These are phyloP conservation scores for Grallaria varia DNA, from an alignment of 2,113 vertebrate species.

Conservation along the genomic window DNA sequence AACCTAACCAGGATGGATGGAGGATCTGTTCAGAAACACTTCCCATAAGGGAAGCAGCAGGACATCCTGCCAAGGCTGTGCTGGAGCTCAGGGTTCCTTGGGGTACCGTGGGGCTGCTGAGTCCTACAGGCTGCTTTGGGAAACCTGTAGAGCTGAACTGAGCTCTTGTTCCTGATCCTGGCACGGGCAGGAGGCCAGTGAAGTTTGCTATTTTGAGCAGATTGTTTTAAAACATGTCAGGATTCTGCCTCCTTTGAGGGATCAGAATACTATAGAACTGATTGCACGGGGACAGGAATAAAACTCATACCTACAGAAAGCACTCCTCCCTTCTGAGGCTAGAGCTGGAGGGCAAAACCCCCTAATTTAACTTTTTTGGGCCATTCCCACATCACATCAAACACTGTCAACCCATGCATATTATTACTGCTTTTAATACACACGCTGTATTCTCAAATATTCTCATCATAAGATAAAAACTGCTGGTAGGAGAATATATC, in stretches of 20 bases:
- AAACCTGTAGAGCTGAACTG: constrained; percentile 41
- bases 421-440: constrained; percentile 30
- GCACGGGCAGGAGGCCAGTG: constrained; percentile 39
- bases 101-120: constrained; percentile 1
- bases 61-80: constrained; percentile 17
- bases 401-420: neutral
- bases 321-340: neutral
- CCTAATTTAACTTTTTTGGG: neutral
- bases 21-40: neutral
- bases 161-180: constrained; percentile 25
- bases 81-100: constrained; percentile 6
- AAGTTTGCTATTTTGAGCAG: constrained; percentile 47
- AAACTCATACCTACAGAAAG: neutral
- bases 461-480: constrained; percentile 36
- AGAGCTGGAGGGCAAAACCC: neutral
- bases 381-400: neutral
- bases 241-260: neutral
- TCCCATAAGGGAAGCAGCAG: neutral
- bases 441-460: neutral
- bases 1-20: neutral
- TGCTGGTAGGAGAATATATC: constrained; percentile 31
- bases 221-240: constrained; percentile 53
- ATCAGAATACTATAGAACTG: neutral
- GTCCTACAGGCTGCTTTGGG: constrained; percentile 11
- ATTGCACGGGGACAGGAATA: neutral